Evolutionary conservation across 2,888 invertebrate genomes (phyloP).

Genomic region (Stomorhina lunata): DNA sequence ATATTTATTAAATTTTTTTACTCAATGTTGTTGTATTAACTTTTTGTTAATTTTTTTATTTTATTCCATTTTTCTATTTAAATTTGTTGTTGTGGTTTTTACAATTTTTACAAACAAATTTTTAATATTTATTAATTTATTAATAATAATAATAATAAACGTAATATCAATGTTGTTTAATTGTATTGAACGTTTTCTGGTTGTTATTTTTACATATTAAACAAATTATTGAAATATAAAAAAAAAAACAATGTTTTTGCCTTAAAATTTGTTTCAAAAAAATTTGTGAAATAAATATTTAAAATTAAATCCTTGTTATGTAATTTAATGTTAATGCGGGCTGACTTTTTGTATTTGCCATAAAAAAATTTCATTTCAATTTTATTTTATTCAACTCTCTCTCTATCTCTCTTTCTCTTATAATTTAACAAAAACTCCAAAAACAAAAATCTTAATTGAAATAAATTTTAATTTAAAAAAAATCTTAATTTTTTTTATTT

Average conservation of each 20-base stretch:
- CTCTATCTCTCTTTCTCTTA: slow-evolving; percentile 26
- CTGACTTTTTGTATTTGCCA: slow-evolving; percentile 66
- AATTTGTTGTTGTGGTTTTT: slow-evolving; percentile 60
- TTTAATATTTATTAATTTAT: slow-evolving; percentile 29
- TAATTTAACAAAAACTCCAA: slow-evolving; percentile 1
- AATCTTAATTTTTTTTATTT: slow-evolving; percentile 35
- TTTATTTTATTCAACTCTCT: slow-evolving; percentile 26
- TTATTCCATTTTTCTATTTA: slow-evolving; percentile 71
- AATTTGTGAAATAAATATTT: slow-evolving; percentile 32
- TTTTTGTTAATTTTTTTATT: slow-evolving; percentile 74
- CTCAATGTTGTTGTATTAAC: slow-evolving; percentile 76
- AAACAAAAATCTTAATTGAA: slow-evolving; percentile 3
- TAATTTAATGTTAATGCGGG: slow-evolving; percentile 66
- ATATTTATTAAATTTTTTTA: slow-evolving; percentile 43
- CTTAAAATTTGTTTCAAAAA: slow-evolving; percentile 59
- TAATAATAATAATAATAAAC: slow-evolving; percentile 49
- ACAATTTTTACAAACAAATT: slow-evolving; percentile 63
- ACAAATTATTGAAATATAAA: too few species aligned
- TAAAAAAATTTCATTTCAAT: slow-evolving; percentile 63
- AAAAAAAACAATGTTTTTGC: slow-evolving; percentile 51
- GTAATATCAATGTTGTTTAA: slow-evolving; percentile 63
- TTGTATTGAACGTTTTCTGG: slow-evolving; percentile 63
- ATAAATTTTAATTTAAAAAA: slow-evolving; percentile 35
- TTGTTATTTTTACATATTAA: slow-evolving; percentile 60
- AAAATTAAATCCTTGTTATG: slow-evolving; percentile 54